Evolutionary conservation across 2,888 invertebrate species (phyloP).

Genomic region (Habrosyne pyritoides): DNA sequence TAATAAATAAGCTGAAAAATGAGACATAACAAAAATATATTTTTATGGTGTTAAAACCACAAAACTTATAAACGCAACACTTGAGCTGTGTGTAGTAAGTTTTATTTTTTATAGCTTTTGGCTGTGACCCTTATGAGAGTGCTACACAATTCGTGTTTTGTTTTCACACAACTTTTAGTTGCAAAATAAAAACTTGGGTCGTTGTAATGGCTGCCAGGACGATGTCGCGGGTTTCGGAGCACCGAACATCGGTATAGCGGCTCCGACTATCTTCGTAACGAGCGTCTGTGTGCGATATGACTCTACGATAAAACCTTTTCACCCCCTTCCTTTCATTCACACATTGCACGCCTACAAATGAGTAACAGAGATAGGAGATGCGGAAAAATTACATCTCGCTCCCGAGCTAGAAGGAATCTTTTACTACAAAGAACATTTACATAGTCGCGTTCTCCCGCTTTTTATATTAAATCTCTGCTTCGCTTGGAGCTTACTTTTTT

Average conservation of each 20-base stretch:
- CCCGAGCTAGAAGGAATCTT: conserved; percentile 21
- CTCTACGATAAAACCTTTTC: not conserved
- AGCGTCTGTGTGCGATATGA: conserved; percentile 2
- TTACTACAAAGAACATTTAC: conserved; percentile 26
- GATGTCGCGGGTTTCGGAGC: not conserved
- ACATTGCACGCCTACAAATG: not conserved
- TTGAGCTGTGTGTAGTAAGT: not conserved
- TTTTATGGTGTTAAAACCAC: too few relatives aligned
- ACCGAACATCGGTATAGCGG: not conserved
- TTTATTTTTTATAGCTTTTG: not conserved
- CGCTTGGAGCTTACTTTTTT: conserved; percentile 29
- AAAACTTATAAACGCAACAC: too few relatives aligned
- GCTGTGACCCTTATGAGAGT: not conserved
- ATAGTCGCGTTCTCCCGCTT: conserved; percentile 29
- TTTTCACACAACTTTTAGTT: not conserved
- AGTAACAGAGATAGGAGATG: not conserved
- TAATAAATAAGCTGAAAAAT: too few relatives aligned
- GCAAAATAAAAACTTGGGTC: not conserved
- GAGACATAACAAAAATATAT: too few relatives aligned
- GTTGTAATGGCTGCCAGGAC: not conserved
- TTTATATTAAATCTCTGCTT: conserved; percentile 43
- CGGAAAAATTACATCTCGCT: not conserved
- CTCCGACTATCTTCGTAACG: not conserved
- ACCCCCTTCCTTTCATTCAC: not conserved
- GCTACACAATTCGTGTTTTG: not conserved